Conservation (phyloP, 1,140 invertebrate species). For the Aleiodes sp. region DNA sequence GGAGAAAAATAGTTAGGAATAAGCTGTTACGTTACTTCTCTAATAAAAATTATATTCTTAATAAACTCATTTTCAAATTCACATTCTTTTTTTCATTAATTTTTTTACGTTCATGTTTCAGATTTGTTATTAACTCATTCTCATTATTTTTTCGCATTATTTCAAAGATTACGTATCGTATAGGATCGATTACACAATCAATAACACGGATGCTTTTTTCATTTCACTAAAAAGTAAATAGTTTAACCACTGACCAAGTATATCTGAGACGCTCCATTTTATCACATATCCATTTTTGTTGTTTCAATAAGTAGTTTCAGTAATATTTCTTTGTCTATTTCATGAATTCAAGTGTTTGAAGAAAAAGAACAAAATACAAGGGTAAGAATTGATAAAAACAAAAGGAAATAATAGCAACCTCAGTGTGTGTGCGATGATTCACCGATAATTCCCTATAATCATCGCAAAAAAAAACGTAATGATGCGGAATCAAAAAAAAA, state of each 20-base stretch:
- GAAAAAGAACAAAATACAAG: too few relatives aligned
- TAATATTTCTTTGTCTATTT: too few relatives aligned
- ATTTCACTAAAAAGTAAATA: neutral
- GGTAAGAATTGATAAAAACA: too few relatives aligned
- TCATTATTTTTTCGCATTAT: neutral
- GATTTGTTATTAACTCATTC: neutral
- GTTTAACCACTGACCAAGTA: neutral
- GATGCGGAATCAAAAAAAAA: too few relatives aligned
- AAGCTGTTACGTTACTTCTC: neutral
- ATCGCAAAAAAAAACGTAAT: too few relatives aligned
- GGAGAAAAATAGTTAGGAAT: too few relatives aligned
- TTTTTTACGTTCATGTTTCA: neutral
- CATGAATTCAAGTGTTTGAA: too few relatives aligned
- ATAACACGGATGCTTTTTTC: too few relatives aligned
- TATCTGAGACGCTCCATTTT: neutral
- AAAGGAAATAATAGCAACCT: too few relatives aligned
- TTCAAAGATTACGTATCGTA: neutral
- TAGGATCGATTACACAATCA: neutral
- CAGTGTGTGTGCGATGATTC: too few relatives aligned
- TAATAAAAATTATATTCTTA: constrained; percentile 4
- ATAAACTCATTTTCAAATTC: constrained; percentile 1
- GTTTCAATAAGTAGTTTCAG: too few relatives aligned
- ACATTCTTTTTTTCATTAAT: neutral
- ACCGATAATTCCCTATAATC: too few relatives aligned
- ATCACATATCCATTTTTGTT: constrained; percentile 9